These are phyloP conservation scores for Pachycephus smyrnensis DNA, from an alignment of 2,888 invertebrate species.

Conservation along the genomic window DNA sequence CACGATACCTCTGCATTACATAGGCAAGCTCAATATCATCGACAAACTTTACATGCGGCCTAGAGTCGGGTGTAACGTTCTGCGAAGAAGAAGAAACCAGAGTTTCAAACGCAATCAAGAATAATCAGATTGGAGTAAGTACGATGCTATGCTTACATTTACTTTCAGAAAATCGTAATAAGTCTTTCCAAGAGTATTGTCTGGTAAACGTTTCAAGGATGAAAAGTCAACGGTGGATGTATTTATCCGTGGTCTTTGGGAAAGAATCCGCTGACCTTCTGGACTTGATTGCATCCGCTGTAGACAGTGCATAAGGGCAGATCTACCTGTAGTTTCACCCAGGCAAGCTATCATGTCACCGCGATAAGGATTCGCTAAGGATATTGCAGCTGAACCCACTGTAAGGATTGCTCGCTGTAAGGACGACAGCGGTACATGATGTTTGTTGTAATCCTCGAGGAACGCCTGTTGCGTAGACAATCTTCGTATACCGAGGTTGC, in stretches of 20 bases:
- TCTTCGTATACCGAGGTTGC: slow-evolving; percentile 32
- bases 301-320: slow-evolving; percentile 79
- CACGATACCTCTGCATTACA: slow-evolving; percentile 97
- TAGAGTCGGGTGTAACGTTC: slow-evolving; percentile 93
- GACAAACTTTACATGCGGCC: slow-evolving; percentile 91
- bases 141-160: slow-evolving; percentile 71
- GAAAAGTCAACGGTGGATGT: slow-evolving; percentile 83
- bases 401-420: slow-evolving; percentile 85
- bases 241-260: slow-evolving; percentile 88
- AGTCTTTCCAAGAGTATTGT: slow-evolving; percentile 85
- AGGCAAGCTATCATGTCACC: slow-evolving; percentile 95
- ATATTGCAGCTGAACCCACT: slow-evolving; percentile 88
- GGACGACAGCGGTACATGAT: slow-evolving; percentile 74
- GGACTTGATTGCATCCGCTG: slow-evolving; percentile 80
- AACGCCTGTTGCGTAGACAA: slow-evolving; percentile 67
- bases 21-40: slow-evolving; percentile 91
- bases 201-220: slow-evolving; percentile 78
- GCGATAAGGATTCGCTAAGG: slow-evolving; percentile 83
- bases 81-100: slow-evolving; percentile 51
- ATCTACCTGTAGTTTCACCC: slow-evolving; percentile 87
- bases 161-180: slow-evolving; percentile 86
- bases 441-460: slow-evolving; percentile 72
- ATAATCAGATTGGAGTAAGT: not conserved
- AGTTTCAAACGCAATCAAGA: not conserved
- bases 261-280: slow-evolving; percentile 83